Percentiles rank a stretch among this genome's conserved stretches.
Conservation (phyloP, 2,797 vertebrate genomes). For the Oryzias dopingdopingensis region DNA sequence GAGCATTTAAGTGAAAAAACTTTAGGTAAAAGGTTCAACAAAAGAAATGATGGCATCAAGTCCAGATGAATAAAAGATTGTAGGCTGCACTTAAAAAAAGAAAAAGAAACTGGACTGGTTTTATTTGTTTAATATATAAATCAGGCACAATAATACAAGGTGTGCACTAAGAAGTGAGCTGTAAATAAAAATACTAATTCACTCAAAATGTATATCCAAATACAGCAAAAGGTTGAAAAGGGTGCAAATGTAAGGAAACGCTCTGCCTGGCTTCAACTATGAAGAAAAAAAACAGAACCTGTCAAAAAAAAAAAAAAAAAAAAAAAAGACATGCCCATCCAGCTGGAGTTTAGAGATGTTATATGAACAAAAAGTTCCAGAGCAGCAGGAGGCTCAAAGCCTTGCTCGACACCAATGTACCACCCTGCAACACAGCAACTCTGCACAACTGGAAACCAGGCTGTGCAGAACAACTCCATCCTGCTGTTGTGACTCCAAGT, state of each 20-base stretch:
- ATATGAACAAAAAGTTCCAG: constrained; percentile 36
- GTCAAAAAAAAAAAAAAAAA: constrained; percentile 11
- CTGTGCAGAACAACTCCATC: constrained; percentile 20
- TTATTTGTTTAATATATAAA: constrained; percentile 70
- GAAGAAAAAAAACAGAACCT: constrained; percentile 14
- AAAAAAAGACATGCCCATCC: constrained; percentile 18
- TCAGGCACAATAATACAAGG: constrained; percentile 65
- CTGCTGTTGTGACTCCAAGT: constrained; percentile 24
- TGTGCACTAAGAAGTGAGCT: constrained; percentile 64
- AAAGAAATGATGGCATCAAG: too few relatives aligned
- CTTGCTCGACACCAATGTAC: constrained; percentile 19
- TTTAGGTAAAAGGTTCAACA: too few relatives aligned
- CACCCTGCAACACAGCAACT: constrained; percentile 14
- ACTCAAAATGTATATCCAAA: constrained; percentile 52
- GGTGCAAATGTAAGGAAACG: too few relatives aligned
- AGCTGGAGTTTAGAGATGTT: constrained; percentile 45
- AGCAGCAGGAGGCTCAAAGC: constrained; percentile 29
- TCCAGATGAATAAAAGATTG: neutral
- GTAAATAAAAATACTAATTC: constrained; percentile 47
- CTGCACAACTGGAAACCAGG: constrained; percentile 21
- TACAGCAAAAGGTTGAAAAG: constrained; percentile 33
- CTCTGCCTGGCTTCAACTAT: neutral
- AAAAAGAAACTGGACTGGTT: neutral
- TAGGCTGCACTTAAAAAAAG: neutral
- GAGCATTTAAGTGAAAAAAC: too few relatives aligned